Conservation (phyloP, 2,888 invertebrate genomes). For the Drosophila crucigera region DNA sequence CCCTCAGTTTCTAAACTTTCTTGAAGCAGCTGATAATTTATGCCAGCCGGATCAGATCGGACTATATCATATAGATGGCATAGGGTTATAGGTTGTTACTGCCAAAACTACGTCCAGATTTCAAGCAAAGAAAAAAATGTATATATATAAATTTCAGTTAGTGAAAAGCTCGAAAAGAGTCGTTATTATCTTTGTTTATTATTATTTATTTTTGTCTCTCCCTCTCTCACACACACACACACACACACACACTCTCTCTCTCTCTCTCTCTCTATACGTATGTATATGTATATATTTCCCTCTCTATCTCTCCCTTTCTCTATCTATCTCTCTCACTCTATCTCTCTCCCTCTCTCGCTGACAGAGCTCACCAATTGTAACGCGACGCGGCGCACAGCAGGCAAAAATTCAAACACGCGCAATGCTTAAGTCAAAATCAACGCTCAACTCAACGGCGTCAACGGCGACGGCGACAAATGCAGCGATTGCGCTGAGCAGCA, state of each 20-base stretch:
- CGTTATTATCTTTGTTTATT: background rate
- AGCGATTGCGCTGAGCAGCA: conserved; percentile 18
- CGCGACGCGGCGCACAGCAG: conserved; percentile 88
- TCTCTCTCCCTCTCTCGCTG: background rate
- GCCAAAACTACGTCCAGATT: background rate
- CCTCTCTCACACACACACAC: no score
- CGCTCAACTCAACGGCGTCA: conserved; percentile 24
- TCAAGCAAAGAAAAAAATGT: background rate
- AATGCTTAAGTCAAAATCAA: conserved; percentile 85
- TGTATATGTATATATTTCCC: no score
- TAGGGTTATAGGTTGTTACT: background rate
- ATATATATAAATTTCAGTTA: background rate
- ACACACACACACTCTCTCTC: no score
- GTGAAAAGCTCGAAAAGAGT: background rate
- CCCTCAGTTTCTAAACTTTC: background rate
- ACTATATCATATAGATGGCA: background rate
- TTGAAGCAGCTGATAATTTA: background rate
- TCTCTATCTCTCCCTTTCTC: background rate
- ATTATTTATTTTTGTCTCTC: background rate
- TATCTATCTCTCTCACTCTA: no score
- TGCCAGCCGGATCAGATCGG: background rate
- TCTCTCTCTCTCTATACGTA: no score
- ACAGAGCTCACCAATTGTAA: conserved; percentile 86
- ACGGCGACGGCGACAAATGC: conserved; percentile 38
- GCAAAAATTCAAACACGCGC: conserved; percentile 89